Evolutionary conservation across 2,888 invertebrate genomes (phyloP), one percentile per base, ranked within the genome.

Genomic region (Ennomos erosarius): DNA sequence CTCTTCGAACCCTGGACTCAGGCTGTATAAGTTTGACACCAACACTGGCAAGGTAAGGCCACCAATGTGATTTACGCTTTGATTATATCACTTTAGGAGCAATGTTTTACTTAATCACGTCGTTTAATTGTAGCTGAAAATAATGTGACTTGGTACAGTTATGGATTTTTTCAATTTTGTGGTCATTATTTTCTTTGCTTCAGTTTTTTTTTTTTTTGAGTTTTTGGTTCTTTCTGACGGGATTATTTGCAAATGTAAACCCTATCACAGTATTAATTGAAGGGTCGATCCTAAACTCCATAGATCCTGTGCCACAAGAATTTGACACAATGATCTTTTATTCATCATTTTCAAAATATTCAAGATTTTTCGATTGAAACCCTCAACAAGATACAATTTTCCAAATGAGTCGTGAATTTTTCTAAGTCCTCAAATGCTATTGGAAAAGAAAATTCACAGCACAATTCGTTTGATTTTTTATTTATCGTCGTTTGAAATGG

Each of bases 21-120:
- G 98, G 67, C 94, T 98, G 46, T 98, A 97, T 92, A 97, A 97
- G 88, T 98, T 98, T 83, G 96, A 98, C 85, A 96, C 96, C 67
- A 95, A 96, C 79, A 95, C 96, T 51, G 97, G 97, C 73, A 96
- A 97, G 94, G 97, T 97, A 88, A 87, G 26, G 26, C 26, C 6
- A 26, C 26, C 26, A 26, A 26, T 26, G 26, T 26, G 26, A 26
- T 26, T 4, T 4, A 4, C 26, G 26, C 26, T 6, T 26, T 26
- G 26, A 26, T 26, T 6, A 5, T 26, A 26, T 26, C 4, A 26
- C 6, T 26, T 26, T 26, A 4, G 6, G 6, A 26, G 26, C 26
- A 26, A 26, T 26, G 6, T 1, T 26, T 26, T 26, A 26, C 26
- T 26, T 26, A 6, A 26, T 3, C 26, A 6, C 26, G 4, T 26